Conservation (phyloP, 1,140 invertebrate species). For the Cherax quadricarinatus region DNA sequence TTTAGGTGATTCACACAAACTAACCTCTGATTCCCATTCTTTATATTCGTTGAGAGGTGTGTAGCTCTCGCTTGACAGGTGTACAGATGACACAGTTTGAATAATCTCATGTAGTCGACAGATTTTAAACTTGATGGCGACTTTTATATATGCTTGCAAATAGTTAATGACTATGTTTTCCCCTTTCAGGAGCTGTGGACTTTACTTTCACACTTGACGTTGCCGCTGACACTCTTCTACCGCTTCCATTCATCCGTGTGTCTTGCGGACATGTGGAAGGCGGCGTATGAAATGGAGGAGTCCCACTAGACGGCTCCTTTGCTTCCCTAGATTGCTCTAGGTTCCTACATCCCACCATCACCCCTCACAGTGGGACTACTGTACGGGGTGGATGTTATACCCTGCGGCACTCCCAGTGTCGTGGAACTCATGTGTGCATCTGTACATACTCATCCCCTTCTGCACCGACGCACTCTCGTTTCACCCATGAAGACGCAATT, state of each 20-base stretch:
- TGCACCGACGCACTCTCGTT: neutral
- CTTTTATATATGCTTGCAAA: no score
- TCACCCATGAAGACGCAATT: no score
- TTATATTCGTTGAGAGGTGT: no score
- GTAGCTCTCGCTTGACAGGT: no score
- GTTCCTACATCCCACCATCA: neutral
- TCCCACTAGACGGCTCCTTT: conserved; percentile 46
- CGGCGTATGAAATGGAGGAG: conserved; percentile 82
- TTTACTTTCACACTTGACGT: conserved; percentile 86
- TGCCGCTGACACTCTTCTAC: conserved; percentile 89
- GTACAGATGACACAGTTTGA: no score
- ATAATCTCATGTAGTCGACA: no score
- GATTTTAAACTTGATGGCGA: no score
- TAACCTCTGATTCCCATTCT: no score
- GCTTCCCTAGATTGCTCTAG: neutral
- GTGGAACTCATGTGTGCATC: neutral
- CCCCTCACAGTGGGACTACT: neutral
- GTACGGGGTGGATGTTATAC: neutral
- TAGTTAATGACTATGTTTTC: no score
- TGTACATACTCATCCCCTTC: conserved; percentile 29
- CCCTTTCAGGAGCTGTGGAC: conserved; percentile 80
- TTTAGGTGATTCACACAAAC: no score
- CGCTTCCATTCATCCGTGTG: conserved; percentile 90
- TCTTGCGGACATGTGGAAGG: conserved; percentile 90
- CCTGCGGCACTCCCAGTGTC: neutral